Evolutionary conservation across 2,113 vertebrate genomes (phyloP).

Genomic region (Pimephales promelas): DNA sequence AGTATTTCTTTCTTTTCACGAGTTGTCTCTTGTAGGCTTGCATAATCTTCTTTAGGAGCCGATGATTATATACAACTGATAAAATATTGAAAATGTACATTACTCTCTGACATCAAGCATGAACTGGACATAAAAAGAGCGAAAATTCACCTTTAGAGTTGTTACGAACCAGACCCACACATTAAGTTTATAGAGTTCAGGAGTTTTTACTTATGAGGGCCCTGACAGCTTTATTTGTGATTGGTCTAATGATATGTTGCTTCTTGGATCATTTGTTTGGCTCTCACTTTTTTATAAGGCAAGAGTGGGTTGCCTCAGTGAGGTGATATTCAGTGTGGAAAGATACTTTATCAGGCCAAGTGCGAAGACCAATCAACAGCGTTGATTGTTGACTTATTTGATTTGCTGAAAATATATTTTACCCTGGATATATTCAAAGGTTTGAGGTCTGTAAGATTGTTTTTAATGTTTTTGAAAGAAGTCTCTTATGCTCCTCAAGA

Average conservation of each 20-base stretch:
- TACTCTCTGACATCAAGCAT: neutral
- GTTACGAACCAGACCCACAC: constrained; percentile 12
- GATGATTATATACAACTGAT: neutral
- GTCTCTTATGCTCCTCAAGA: neutral
- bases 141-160: neutral
- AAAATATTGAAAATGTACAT: neutral
- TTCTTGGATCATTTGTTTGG: constrained; percentile 60
- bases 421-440: neutral
- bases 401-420: neutral
- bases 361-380: neutral
- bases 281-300: constrained; percentile 35
- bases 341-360: constrained; percentile 26
- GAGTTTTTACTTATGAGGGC: constrained; percentile 47
- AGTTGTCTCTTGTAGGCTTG: neutral
- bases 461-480: neutral
- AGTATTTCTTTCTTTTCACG: neutral
- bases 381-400: neutral
- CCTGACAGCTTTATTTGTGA: constrained; percentile 69
- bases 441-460: neutral
- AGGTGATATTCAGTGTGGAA: constrained; percentile 58
- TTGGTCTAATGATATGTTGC: constrained; percentile 69
- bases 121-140: neutral
- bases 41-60: too few species aligned
- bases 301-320: constrained; percentile 30
- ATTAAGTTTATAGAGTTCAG: constrained; percentile 57